Evolutionary conservation across 2,888 invertebrate genomes (phyloP), one percentile per base, ranked within the genome.

Genomic region (Rotaria magnacalcarata): DNA sequence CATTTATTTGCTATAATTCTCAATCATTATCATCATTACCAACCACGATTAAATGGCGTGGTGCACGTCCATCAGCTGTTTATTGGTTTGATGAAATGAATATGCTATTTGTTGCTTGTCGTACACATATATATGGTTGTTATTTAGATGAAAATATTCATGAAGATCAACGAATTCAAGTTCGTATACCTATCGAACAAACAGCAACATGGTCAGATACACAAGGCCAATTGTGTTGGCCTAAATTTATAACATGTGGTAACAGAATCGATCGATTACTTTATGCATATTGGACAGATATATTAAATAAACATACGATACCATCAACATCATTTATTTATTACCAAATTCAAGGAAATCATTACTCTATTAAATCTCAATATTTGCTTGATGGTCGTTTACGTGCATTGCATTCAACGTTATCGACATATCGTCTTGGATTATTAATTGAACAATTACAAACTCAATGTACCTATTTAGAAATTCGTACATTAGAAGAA

Each of bases 51-150:
- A 47, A 80, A 80, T 80, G 80, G 80, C 47, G 43, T 80, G 80
- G 80, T 24, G 47, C 80, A 47, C 80, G 80, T 47, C 80, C 80
- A 47, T 80, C 43, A 14, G 43, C 80, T 47, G 47, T 80, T 47
- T 80, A 80, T 80, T 80, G 80, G 80, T 80, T 47, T 6, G 80
- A 80, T 47, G 80, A 80, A 80, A 21, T 80, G 47, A 80, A 80
- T 47, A 80, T 80, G 47, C 47, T 80, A 80, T 80, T 80, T 80
- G 4, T 80, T 80, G 80, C 80, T n/a, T 80, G 43, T 47, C n/a
- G n/a, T n/a, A 80, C 80, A n/a, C n/a, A 80, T 47, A 80, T 80
- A 2, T 80, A 80, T 47, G 80, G 80, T 47, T 80, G 80, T 80
- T 80, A 80, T 47, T 24, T 80, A 11, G 24, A 80, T 80, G 80